Base-by-base conservation (phyloP, 2,113 vertebrate species). In the Leptobrachium leishanense region DNA sequence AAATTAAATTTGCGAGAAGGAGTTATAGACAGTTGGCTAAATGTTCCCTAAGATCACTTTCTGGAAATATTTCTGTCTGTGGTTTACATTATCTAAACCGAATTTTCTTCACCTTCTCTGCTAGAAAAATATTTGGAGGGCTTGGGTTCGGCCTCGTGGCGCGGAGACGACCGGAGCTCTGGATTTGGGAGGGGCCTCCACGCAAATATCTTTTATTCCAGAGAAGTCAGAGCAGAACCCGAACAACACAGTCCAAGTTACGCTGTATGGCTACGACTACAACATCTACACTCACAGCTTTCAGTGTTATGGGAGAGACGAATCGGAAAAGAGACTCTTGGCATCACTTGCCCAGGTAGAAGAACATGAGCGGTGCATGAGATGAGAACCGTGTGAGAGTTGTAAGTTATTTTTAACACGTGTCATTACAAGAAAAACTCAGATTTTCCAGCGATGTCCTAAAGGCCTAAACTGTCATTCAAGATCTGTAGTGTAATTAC, bases 141-240 rank as follows among this genome's bases (percentile, higher is more conserved):
- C 84, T 2, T 96, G 94, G 87, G 74, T 92, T 20, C 95, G 46
- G 67, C 95, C 96, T 0, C 83, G 88, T 0, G 90, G 94, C 65
- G 90, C 85, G 11, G 82, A 91, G 59, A 99, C 96, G 0, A 82
- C 87, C 0, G 98, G 98, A 1, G 96, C 98, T 5, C 87, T 99
- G 89, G 98, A 99, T 76, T 89, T 99, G 2, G 98, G 97, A 8
- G 98, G 97, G 2, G 98, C 96, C 43, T 98, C 97, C 20, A 97
- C 97, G 53, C 96, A 98, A 85, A 98, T 99, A 43, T 94, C 97
- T 50, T 99, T 98, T 68, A 85, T 86, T 0, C 83, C 88, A 0
- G 83, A 83, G 65, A 76, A 84, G 68, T 64, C 74, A 15, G 71
- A 82, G 2, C 75, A 81, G 2, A 84, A 66, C 0, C 84, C 84